phyloP scores from a whole-genome alignment of 1,140 invertebrate species.

The Choristoneura fumiferana region DNA sequence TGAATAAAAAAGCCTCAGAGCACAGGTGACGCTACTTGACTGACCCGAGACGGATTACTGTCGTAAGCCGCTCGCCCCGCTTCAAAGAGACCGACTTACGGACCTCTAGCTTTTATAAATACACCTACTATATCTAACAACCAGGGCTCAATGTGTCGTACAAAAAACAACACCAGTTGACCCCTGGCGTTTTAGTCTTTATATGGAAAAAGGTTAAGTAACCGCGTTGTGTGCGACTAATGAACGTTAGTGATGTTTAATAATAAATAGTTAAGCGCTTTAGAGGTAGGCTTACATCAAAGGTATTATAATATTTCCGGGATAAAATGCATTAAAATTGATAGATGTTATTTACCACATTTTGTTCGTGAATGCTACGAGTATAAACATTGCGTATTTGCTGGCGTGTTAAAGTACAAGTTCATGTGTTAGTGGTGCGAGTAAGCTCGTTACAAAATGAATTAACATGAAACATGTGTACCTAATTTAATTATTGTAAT shows the following conservation, averaged over 20 bases:
- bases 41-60: constrained; percentile 12
- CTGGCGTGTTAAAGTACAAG: too few relatives aligned
- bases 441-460: too few relatives aligned
- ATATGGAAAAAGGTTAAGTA: constrained; percentile 14
- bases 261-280: constrained; percentile 15
- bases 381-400: too few relatives aligned
- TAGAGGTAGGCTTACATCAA: neutral
- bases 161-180: neutral
- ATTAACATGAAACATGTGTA: too few relatives aligned
- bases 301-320: constrained; percentile 2
- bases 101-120: constrained; percentile 16
- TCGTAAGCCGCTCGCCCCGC: constrained; percentile 8
- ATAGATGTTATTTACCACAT: too few relatives aligned
- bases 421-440: too few relatives aligned
- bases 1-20: constrained; percentile 1
- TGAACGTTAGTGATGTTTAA: constrained; percentile 8
- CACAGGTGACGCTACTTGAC: constrained; percentile 9
- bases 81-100: constrained; percentile 16
- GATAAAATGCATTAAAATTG: neutral
- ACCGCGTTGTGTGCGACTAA: constrained; percentile 3
- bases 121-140: neutral
- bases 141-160: neutral
- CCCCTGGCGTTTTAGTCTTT: constrained; percentile 2
- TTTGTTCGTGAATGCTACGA: too few relatives aligned
- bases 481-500: too few relatives aligned